Percentiles rank a stretch among this genome's conserved stretches.
Evolutionary conservation across 2,797 vertebrate species (phyloP).

Genomic region (Tauraco hartlaubi): DNA sequence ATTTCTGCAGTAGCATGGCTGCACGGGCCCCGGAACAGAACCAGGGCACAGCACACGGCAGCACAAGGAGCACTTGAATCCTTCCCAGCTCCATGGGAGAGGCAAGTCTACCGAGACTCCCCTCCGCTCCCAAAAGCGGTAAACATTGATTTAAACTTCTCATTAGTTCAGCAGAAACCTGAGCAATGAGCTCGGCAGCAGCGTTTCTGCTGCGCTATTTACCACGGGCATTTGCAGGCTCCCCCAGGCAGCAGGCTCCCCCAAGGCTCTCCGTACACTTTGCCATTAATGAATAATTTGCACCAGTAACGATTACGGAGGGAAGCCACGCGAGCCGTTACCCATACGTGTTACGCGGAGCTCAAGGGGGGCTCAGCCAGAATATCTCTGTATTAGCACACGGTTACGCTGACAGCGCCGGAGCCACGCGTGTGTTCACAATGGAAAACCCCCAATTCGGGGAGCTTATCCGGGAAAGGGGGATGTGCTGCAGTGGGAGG

Average conservation of each 20-base stretch:
- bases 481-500: rapidly evolving
- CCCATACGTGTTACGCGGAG: background rate
- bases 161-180: background rate
- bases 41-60: rapidly evolving
- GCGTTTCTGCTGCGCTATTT: background rate
- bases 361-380: background rate
- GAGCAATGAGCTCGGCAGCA: background rate
- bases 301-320: background rate
- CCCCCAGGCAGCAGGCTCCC: background rate
- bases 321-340: background rate
- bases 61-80: background rate
- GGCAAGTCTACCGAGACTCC: background rate
- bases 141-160: conserved; percentile 24
- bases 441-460: rapidly evolving
- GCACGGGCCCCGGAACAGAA: background rate
- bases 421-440: rapidly evolving
- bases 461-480: rapidly evolving
- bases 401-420: rapidly evolving
- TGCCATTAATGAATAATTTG: conserved; percentile 39
- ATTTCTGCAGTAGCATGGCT: background rate
- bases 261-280: background rate
- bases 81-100: background rate
- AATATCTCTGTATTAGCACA: background rate
- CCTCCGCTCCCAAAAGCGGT: background rate
- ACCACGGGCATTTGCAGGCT: background rate